phyloP scores from a whole-genome alignment of 2,113 vertebrate species.

The Petroica traversi region DNA sequence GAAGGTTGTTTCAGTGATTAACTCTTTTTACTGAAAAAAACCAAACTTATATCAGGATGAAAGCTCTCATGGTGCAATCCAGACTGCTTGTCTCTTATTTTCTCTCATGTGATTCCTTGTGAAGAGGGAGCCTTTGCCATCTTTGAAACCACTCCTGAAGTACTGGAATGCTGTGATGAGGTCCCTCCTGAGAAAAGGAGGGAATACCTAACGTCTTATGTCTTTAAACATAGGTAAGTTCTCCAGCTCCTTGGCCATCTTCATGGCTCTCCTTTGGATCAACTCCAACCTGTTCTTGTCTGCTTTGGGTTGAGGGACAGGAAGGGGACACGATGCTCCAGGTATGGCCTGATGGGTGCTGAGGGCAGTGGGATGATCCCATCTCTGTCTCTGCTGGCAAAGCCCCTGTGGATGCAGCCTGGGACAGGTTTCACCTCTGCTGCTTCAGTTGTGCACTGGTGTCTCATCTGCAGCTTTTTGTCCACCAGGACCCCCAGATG shows the following conservation, averaged over 20 bases:
- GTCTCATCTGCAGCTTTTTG: neutral
- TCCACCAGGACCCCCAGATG: neutral
- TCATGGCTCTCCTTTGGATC: neutral
- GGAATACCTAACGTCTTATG: neutral
- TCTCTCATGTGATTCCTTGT: neutral
- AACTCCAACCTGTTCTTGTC: neutral
- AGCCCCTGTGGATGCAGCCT: rapidly evolving
- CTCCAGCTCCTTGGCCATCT: neutral
- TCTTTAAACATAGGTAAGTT: neutral
- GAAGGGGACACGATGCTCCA: neutral
- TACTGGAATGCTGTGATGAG: neutral
- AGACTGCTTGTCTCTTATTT: neutral
- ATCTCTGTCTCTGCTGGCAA: neutral
- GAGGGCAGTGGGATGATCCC: neutral
- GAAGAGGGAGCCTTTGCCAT: neutral
- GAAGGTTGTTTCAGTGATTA: neutral
- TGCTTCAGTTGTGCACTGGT: neutral
- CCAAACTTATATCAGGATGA: neutral
- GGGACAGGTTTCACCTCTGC: rapidly evolving
- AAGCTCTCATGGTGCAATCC: rapidly evolving
- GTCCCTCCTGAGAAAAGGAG: rapidly evolving
- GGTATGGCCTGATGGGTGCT: neutral
- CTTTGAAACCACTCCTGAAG: neutral
- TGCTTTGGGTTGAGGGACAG: neutral
- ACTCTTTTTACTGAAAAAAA: neutral